Percentiles rank a stretch among this genome's conserved stretches.
Conservation (phyloP, 2,888 invertebrate genomes). For the Diaperis boleti region DNA sequence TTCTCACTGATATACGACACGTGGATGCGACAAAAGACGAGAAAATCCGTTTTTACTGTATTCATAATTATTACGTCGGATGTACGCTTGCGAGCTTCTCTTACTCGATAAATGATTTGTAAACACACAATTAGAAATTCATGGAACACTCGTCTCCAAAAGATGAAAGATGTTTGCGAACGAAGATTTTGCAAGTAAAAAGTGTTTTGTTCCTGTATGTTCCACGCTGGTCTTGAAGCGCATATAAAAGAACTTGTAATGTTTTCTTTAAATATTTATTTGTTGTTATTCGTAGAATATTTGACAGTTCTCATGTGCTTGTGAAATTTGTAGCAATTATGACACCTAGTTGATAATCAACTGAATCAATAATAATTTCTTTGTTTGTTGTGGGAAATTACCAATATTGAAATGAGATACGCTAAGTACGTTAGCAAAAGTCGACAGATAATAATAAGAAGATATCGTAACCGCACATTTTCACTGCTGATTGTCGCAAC, state of each 20-base stretch:
- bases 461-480: constrained; percentile 18
- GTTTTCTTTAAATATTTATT: constrained; percentile 43
- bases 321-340: constrained; percentile 50
- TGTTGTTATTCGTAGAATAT: constrained; percentile 48
- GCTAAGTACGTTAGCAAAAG: constrained; percentile 43
- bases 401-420: constrained; percentile 47
- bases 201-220: constrained; percentile 1
- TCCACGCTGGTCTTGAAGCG: constrained; percentile 15
- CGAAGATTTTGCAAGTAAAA: constrained; percentile 26
- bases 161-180: constrained; percentile 11
- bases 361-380: constrained; percentile 35
- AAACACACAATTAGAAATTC: constrained; percentile 38
- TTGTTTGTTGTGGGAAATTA: constrained; percentile 43
- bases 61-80: constrained; percentile 29
- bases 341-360: constrained; percentile 43
- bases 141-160: constrained; percentile 26
- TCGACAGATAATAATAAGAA: constrained; percentile 10
- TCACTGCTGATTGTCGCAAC: constrained; percentile 1
- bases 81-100: constrained; percentile 30
- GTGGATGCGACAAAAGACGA: constrained; percentile 27
- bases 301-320: constrained; percentile 49
- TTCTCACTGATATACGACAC: constrained; percentile 17
- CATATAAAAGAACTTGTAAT: constrained; percentile 40
- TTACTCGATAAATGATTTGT: constrained; percentile 39
- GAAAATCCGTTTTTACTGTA: constrained; percentile 17